A percentile compares a stretch with the other conserved stretches of the same genome.
These are phyloP conservation scores for Petrocephalus microphthalmus DNA, from an alignment of 2,113 vertebrate species.

Conservation along the genomic window DNA sequence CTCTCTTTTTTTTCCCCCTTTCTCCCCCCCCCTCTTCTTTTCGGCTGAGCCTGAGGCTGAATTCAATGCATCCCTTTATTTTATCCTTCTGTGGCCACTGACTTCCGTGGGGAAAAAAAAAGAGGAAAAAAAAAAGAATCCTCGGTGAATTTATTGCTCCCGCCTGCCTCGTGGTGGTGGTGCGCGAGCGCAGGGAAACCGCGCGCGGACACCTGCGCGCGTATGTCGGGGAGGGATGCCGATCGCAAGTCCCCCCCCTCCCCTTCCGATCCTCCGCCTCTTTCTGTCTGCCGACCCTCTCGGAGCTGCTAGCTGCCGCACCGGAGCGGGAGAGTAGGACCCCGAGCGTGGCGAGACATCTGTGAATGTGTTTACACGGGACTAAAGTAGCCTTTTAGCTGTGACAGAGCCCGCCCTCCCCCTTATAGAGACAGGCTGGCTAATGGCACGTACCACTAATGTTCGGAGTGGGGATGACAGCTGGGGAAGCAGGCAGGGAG, in stretches of 20 bases:
- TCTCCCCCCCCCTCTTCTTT: neutral
- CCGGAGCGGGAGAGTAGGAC: constrained; percentile 43
- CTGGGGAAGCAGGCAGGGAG: constrained; percentile 38
- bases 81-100: constrained; percentile 46
- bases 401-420: constrained; percentile 65
- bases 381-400: constrained; percentile 64
- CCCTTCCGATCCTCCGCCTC: constrained; percentile 30
- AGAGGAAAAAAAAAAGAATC: constrained; percentile 15
- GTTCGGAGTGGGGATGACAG: constrained; percentile 69
- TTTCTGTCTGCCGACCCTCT: constrained; percentile 30
- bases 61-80: constrained; percentile 59
- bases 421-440: constrained; percentile 61
- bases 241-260: constrained; percentile 34
- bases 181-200: constrained; percentile 33
- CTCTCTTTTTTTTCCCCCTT: constrained; percentile 33
- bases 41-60: constrained; percentile 37
- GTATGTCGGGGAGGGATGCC: constrained; percentile 44
- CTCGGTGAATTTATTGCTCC: constrained; percentile 10
- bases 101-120: constrained; percentile 39
- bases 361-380: constrained; percentile 71
- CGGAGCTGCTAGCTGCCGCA: constrained; percentile 38
- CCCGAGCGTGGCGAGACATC: constrained; percentile 59
- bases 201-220: constrained; percentile 11
- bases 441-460: constrained; percentile 78
- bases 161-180: constrained; percentile 39